Evolutionary conservation across 2,888 invertebrate genomes (phyloP), one percentile per base, ranked within the genome.

Genomic region (Gasteruption jaculator): DNA sequence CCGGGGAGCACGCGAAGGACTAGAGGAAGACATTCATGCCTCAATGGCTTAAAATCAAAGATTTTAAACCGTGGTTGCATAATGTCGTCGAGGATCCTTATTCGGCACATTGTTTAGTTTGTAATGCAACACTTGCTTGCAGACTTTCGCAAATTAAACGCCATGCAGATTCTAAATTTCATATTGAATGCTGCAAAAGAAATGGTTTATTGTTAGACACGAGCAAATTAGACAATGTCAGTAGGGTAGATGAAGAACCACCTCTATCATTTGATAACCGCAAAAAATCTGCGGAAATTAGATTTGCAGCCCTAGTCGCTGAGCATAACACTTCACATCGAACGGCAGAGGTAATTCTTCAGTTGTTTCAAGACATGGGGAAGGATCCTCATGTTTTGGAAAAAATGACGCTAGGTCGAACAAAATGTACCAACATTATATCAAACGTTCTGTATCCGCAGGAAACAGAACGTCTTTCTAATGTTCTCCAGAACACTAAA

Each of bases 321-420:
- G 43, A 43, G 24, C 16, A 38, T 4, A 43, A 49, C 35, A 43
- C 43, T 26, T 27, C 49, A 5, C 34, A 19, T 16, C 10, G 35
- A 2, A 12, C 21, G 14, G 44, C 30, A 5, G 21, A 38, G 5
- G 11, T 14, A 12, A 36, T 45, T 25, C 11, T 48, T n/a, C 21
- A 22, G 3, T 35, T 51, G 6, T 42, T 46, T 22, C 33, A 50
- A 37, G 31, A 42, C 6, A 7, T 44, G n/a, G 37, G 37, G 5
- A 22, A 34, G 18, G 48, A 50, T 11, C 41, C 44, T 20, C 7
- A n/a, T 1, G 32, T 50, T 40, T 35, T 39, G 22, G 24, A 45
- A 33, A 34, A 37, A 12, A 43, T 48, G 33, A 41, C 36, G 11
- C 8, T 48, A 3, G 37, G 24, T 8, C 15, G 42, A 5, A 37